Evolutionary conservation across 2,113 vertebrate genomes (phyloP), one percentile per base, ranked within the genome.

Genomic region (Syrmaticus mikado): DNA sequence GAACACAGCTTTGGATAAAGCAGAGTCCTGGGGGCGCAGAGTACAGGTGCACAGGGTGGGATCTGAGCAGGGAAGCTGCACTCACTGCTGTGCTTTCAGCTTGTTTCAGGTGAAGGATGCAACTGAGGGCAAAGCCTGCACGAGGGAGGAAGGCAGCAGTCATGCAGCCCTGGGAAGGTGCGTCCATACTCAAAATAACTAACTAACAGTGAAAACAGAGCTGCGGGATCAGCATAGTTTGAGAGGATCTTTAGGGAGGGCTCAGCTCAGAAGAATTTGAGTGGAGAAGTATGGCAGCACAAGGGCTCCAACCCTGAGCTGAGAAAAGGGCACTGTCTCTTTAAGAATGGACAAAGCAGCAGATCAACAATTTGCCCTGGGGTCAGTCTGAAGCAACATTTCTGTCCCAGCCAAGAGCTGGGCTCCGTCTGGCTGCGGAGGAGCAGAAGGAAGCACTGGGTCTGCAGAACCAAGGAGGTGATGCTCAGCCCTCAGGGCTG

Each of bases 331-430:
- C 65, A 86, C 82, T 28, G 85, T 28, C 16, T 78, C 82, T 92
- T 85, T 87, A 91, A 89, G 87, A 30, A 36, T 13, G 3, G 3
- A 92, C 84, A 86, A 95, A 92, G 55, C 4, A 78, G 28, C 1
- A 0, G 7, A 68, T 24, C 43, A 92, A 94, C 81, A 91, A 87
- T 55, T 20, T 30, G 74, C 87, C 93, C 84, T 70, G 3, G 0
- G 85, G 87, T 90, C 85, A 92, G 74, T 53, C 73, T 95, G 88
- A 88, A 82, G 77, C 86, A 96, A 85, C 48, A 52, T 20, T 50
- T 58, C 65, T 2, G 7, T 34, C 15, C 24, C 60, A 4, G 86
- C 91, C 91, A 91, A 86, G 67, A 84, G 11, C 2, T 77, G 34
- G 70, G 85, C 57, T 81, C 76, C 68, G 66, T 30, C 73, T 71